Evolutionary conservation across 2,888 invertebrate genomes (phyloP).

Genomic region (Pelosia muscerda): DNA sequence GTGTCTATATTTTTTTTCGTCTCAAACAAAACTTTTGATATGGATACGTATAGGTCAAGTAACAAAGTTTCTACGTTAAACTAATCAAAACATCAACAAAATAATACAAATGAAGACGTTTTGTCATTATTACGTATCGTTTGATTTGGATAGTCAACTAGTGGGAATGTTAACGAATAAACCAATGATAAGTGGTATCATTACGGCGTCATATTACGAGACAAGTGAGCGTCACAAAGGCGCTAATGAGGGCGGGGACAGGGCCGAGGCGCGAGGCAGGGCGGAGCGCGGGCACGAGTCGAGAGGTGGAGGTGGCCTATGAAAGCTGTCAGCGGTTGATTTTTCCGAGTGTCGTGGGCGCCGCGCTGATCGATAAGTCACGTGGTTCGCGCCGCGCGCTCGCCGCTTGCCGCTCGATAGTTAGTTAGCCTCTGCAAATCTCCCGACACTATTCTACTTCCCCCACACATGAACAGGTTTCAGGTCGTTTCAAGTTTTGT

Average conservation of each 20-base stretch:
- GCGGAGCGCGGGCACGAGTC: conserved; percentile 45
- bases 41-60: background rate
- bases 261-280: conserved; percentile 36
- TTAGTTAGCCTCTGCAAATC: conserved; percentile 82
- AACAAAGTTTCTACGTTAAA: conserved; percentile 7
- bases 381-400: conserved; percentile 74
- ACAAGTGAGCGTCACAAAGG: conserved; percentile 85
- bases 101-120: conserved; percentile 1
- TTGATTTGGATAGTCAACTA: conserved; percentile 28
- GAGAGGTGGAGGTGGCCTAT: conserved; percentile 73
- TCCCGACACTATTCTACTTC: conserved; percentile 73
- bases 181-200: conserved; percentile 79
- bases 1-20: background rate
- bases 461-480: conserved; percentile 47
- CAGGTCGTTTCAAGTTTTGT: conserved; percentile 47
- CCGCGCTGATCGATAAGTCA: conserved; percentile 86
- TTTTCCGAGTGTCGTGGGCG: conserved; percentile 86
- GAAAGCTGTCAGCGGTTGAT: conserved; percentile 87
- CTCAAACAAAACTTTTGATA: background rate
- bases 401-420: conserved; percentile 71
- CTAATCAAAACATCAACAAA: conserved; percentile 6
- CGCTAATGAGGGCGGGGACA: conserved; percentile 82
- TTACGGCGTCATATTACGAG: conserved; percentile 82
- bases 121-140: conserved; percentile 5
- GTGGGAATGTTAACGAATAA: conserved; percentile 63